Base-by-base conservation (phyloP, 2,113 vertebrate species). In the Symphodus melops region DNA sequence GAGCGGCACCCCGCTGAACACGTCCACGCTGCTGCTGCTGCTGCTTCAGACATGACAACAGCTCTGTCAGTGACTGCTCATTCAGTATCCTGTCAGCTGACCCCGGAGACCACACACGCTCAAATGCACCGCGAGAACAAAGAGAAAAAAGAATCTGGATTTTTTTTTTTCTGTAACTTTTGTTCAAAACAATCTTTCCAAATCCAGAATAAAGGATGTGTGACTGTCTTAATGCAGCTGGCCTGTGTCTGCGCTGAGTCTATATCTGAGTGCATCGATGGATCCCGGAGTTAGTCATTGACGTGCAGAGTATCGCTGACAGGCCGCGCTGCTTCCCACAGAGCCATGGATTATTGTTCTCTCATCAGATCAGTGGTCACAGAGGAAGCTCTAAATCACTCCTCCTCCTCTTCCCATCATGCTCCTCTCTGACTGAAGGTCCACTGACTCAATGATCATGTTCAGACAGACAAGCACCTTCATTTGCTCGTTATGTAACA, bases 271-370 rank as follows among this genome's bases (percentile, higher is more conserved):
- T 51, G 14, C 54, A 49, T 21, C 28, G 53, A 63, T 39, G 67
- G 69, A 72, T 74, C 23, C 58, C 66, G 36, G 68, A 11, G 52
- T 79, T 54, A 41, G 55, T 72, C 71, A 37, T 55, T 12, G 41
- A 86, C 48, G 74, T 66, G 1, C 5, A 84, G 81, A 58, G 82
- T 3, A 21, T 64, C 57, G 73, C 56, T 77, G 72, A 84, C 48
- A 52, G 58, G 19, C 46, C 19, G 46, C 8, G 8, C 4, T 25
- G 66, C 66, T 81, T 84, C 75, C 60, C 21, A 42, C 70, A 59
- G 28, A 76, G 54, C 75, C 75, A 81, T 64, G 42, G 73, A 87
- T 88, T 77, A 77, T 81, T 44, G 28, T 70, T 68, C 68, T 51
- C 74, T 60, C 63, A 61, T 67, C 56, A 80, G 66, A 79, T 77